Evolutionary conservation across 2,888 invertebrate genomes (phyloP).

Genomic region (Drosophila kanekoi): DNA sequence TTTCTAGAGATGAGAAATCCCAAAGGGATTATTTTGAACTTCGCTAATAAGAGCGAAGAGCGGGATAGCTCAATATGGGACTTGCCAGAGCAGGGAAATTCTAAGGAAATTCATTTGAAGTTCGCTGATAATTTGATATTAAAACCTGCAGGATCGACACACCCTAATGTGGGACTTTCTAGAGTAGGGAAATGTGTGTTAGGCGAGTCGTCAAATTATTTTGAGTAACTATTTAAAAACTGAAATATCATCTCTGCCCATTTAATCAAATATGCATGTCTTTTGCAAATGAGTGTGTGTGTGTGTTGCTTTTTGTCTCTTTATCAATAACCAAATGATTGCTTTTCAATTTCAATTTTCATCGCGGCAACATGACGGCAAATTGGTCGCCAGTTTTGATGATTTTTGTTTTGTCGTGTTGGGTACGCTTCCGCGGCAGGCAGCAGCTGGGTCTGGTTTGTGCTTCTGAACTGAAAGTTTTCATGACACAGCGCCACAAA

Average conservation of each 20-base stretch:
- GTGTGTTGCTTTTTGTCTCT: constrained; percentile 4
- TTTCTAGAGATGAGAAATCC: too few species aligned
- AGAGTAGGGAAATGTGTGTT: constrained; percentile 8
- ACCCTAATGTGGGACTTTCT: background rate
- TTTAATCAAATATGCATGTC: constrained; percentile 40
- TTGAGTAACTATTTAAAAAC: constrained; percentile 7
- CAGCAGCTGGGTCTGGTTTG: constrained; percentile 41
- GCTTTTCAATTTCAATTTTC: constrained; percentile 61
- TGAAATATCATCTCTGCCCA: constrained; percentile 36
- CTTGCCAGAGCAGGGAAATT: too few species aligned
- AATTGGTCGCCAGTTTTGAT: constrained; percentile 44
- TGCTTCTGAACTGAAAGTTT: constrained; percentile 66
- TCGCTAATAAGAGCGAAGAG: too few species aligned
- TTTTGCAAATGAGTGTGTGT: constrained; percentile 6
- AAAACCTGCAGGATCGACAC: too few species aligned
- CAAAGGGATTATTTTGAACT: too few species aligned
- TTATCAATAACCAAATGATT: constrained; percentile 70
- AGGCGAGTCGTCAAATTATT: constrained; percentile 12
- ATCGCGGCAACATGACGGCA: constrained; percentile 54
- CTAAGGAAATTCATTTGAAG: background rate
- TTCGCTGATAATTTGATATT: background rate
- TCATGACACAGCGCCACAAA: constrained; percentile 41
- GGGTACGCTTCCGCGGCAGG: constrained; percentile 58
- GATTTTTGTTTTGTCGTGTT: constrained; percentile 17
- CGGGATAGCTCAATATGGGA: too few species aligned